These are phyloP conservation scores for Melanostoma scalare DNA, from an alignment of 2,888 invertebrate species.

Conservation along the genomic window DNA sequence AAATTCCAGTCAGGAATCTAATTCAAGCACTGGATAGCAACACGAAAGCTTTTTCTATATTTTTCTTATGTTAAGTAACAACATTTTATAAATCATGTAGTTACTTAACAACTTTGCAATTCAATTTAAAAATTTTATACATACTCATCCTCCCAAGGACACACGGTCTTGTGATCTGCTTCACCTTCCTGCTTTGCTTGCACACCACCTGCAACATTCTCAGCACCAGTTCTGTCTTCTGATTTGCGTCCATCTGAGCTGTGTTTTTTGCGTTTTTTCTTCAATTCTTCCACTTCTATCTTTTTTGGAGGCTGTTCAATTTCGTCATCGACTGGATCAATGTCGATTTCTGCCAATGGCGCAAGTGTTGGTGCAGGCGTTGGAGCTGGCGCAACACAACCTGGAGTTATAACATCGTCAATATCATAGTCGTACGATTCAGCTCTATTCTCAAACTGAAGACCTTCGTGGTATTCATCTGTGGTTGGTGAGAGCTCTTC, in stretches of 20 bases:
- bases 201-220: slow-evolving; percentile 73
- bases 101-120: background rate
- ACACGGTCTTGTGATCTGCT: slow-evolving; percentile 90
- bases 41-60: too few species aligned
- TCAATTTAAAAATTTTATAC: slow-evolving; percentile 81
- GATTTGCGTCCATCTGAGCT: slow-evolving; percentile 77
- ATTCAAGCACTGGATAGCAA: too few species aligned
- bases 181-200: slow-evolving; percentile 70
- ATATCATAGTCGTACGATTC: slow-evolving; percentile 79
- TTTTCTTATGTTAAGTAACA: too few species aligned
- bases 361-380: slow-evolving; percentile 83
- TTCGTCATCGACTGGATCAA: slow-evolving; percentile 87
- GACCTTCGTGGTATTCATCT: slow-evolving; percentile 81
- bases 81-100: background rate
- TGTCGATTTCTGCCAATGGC: slow-evolving; percentile 87
- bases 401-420: slow-evolving; percentile 78
- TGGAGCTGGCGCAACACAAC: slow-evolving; percentile 80
- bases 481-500: slow-evolving; percentile 81
- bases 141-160: slow-evolving; percentile 98
- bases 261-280: slow-evolving; percentile 79
- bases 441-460: slow-evolving; percentile 77
- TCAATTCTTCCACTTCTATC: slow-evolving; percentile 67
- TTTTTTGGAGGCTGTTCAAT: slow-evolving; percentile 61
- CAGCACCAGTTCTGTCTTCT: slow-evolving; percentile 74
- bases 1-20: background rate